A percentile compares a stretch with the other conserved stretches of the same genome.
Conservation (phyloP, 1,140 invertebrate genomes). For the Dreissena rostriformis region DNA sequence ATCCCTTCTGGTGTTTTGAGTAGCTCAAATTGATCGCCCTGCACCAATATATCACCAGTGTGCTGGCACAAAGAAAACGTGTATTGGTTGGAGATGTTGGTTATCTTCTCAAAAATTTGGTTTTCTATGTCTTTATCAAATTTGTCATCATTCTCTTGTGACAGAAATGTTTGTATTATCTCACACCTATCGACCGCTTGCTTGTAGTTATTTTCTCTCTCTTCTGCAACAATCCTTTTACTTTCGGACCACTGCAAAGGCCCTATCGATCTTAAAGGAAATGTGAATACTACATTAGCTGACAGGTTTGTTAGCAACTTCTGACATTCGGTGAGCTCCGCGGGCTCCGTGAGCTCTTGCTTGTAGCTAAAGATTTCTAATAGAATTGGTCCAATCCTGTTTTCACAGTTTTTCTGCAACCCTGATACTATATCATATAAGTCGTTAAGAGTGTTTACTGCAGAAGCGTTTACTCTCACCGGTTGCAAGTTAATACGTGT, state of each 20-base stretch:
- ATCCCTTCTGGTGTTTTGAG: too few relatives aligned
- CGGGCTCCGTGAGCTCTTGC: neutral
- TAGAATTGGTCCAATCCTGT: too few relatives aligned
- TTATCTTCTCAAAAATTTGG: neutral
- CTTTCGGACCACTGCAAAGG: slow-evolving; percentile 11
- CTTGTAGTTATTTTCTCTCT: too few relatives aligned
- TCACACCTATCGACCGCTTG: too few relatives aligned
- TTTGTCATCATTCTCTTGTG: neutral
- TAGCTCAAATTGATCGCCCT: too few relatives aligned
- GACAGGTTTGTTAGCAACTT: neutral
- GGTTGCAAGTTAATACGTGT: too few relatives aligned
- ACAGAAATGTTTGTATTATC: too few relatives aligned
- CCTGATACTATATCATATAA: too few relatives aligned
- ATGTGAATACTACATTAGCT: neutral
- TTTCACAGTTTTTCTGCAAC: too few relatives aligned
- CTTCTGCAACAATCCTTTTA: neutral
- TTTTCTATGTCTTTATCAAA: slow-evolving; percentile 15
- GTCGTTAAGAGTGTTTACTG: too few relatives aligned
- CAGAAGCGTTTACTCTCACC: too few relatives aligned
- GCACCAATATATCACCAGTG: neutral
- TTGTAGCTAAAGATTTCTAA: too few relatives aligned
- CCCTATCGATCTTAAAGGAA: slow-evolving; percentile 9
- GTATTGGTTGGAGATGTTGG: neutral
- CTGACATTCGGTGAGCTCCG: neutral
- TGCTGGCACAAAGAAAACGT: neutral